Conservation (phyloP, 2,113 vertebrate species). For the Cardinalis cardinalis region DNA sequence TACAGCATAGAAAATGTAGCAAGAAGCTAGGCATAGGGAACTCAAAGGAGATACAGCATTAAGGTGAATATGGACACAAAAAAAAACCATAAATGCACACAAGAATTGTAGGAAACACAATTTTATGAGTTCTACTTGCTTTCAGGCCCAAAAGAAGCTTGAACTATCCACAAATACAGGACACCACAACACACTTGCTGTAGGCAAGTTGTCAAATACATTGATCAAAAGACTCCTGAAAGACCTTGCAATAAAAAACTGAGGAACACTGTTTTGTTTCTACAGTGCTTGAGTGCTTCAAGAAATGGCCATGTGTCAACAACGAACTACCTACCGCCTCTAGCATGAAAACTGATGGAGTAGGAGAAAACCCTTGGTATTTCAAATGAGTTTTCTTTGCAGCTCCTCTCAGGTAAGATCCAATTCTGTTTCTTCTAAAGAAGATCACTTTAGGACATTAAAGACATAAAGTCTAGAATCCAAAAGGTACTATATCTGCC, state of each 20-base stretch:
- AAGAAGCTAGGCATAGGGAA: neutral
- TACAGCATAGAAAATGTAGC: fast-evolving
- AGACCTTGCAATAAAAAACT: neutral
- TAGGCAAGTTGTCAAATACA: neutral
- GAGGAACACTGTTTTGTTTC: neutral
- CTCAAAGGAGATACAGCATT: neutral
- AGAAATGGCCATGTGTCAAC: neutral
- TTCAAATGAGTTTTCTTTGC: neutral
- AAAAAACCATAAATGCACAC: fast-evolving
- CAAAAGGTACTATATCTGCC: neutral
- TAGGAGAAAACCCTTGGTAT: neutral
- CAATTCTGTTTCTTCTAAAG: neutral
- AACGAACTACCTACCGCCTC: neutral
- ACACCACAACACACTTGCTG: neutral
- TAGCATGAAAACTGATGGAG: neutral
- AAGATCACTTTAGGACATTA: neutral
- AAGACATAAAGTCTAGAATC: neutral
- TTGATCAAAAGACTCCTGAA: neutral
- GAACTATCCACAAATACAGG: neutral
- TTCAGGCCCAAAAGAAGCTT: neutral
- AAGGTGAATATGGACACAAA: neutral
- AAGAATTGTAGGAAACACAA: neutral
- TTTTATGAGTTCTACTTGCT: neutral
- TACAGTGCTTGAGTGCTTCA: neutral
- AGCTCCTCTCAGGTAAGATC: neutral